Conservation (phyloP, 2,113 vertebrate species). For the Albula goreensis region DNA sequence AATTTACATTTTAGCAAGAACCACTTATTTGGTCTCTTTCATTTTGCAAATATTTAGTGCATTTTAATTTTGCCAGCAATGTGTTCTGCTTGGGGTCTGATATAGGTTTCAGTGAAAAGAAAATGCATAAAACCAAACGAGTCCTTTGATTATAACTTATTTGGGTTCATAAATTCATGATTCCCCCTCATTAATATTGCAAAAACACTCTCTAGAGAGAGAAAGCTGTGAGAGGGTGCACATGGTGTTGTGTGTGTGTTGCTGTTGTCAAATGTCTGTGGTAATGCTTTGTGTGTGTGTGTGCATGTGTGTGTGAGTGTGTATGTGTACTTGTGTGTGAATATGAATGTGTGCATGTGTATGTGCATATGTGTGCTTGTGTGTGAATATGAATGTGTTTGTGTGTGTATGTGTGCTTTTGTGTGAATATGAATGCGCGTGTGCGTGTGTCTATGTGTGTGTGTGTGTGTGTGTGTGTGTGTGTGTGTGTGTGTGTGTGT, state of each 20-base stretch:
- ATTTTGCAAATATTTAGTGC: no score
- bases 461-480: neutral
- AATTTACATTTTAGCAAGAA: no score
- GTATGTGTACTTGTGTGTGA: neutral
- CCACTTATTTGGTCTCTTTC: no score
- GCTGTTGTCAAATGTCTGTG: no score
- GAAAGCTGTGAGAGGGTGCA: no score
- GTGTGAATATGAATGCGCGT: neutral
- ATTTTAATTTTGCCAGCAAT: no score
- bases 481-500: neutral
- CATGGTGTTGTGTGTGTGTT: neutral
- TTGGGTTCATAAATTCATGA: no score
- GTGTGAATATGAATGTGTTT: neutral
- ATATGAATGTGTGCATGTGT: neutral
- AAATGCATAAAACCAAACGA: no score
- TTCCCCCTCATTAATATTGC: neutral
- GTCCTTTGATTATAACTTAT: no score
- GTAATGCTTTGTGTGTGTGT: neutral
- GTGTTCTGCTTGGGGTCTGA: no score
- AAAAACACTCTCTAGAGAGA: neutral
- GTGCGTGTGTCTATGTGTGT: neutral
- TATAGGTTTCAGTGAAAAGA: no score
- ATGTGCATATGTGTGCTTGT: neutral
- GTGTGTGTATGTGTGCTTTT: neutral
- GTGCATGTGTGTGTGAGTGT: neutral